Base-by-base conservation (phyloP, 2,888 invertebrate species). In the Drosophila conformis region DNA sequence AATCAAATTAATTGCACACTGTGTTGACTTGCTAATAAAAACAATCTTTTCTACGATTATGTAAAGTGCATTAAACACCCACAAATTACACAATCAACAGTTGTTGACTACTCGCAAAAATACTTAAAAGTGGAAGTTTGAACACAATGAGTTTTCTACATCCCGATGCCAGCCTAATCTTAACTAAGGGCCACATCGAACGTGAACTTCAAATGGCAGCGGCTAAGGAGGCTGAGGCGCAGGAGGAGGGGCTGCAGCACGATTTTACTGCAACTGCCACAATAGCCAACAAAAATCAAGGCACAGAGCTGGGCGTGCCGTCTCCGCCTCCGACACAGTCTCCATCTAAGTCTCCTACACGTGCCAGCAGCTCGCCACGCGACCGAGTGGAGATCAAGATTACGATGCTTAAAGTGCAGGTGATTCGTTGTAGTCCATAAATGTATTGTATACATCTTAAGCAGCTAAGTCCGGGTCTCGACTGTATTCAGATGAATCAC, bases 341-440 rank as follows among this genome's bases (percentile, higher is more conserved):
- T 0, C 42, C 18, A 7, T n/a, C 21, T 11, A 49, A 27, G 40
- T 11, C 18, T 59, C 7, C 40, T 46, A 68, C 70, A 52, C 68
- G 68, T 66, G 68, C 27, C 51, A 64, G 58, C 40, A 65, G 46
- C 49, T 27, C 62, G 38, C 27, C 51, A 33, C 77, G 61, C 65
- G 63, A 80, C 38, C 80, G 75, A 53, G 35, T 90, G 15, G 81
- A 88, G 70, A 89, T 90, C 21, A 90, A 84, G 66, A 90, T 90
- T 60, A 76, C 88, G 78, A 78, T 90, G 75, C 60, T 83, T 13
- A 89, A 90, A 80, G 66, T 87, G 66, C 79, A 90, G 90, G 90
- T 89, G 84, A 86, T 62, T 70, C 54, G 48, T 35, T 65, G 8
- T 38, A 48, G 63, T 35, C 52, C 53, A 48, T 60, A 51, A 29